phyloP scores from a whole-genome alignment of 2,888 invertebrate species.

The Vandiemenella viatica region DNA sequence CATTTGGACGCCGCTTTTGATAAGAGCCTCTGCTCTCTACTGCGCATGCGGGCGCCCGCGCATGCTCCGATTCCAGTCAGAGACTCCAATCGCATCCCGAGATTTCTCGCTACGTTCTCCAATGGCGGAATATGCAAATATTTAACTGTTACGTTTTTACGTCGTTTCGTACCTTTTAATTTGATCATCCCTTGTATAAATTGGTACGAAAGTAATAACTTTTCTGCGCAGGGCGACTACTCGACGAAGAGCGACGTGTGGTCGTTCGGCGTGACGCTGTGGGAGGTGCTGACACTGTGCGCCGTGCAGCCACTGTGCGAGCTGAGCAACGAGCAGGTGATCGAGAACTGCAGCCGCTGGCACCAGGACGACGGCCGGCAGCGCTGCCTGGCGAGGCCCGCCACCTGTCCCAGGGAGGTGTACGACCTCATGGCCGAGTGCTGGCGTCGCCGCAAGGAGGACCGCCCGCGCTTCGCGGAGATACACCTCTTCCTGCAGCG shows the following conservation, averaged over 20 bases:
- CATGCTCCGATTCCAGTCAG: too few relatives aligned
- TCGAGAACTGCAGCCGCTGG: constrained; percentile 58
- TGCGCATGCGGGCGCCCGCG: too few relatives aligned
- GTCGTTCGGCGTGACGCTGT: constrained; percentile 79
- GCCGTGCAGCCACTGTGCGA: constrained; percentile 66
- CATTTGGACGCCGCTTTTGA: too few relatives aligned
- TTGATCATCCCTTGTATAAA: too few relatives aligned
- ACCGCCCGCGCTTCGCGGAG: constrained; percentile 74
- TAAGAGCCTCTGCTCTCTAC: too few relatives aligned
- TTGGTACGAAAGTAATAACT: too few relatives aligned
- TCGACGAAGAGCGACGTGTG: constrained; percentile 80
- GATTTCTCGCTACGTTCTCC: too few relatives aligned
- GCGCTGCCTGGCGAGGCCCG: constrained; percentile 43
- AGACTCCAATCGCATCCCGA: too few relatives aligned
- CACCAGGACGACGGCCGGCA: constrained; percentile 37
- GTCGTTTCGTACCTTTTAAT: too few relatives aligned
- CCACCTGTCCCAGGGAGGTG: constrained; percentile 70
- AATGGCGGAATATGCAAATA: too few relatives aligned
- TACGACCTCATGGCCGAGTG: constrained; percentile 86
- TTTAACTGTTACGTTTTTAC: too few relatives aligned
- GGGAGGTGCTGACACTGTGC: constrained; percentile 76
- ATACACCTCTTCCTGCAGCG: constrained; percentile 68
- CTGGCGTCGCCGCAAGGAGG: constrained; percentile 67
- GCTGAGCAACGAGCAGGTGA: constrained; percentile 68
- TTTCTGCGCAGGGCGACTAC: constrained; percentile 71